Base-by-base conservation (phyloP, 2,113 vertebrate genomes). In the Alosa alosa region DNA sequence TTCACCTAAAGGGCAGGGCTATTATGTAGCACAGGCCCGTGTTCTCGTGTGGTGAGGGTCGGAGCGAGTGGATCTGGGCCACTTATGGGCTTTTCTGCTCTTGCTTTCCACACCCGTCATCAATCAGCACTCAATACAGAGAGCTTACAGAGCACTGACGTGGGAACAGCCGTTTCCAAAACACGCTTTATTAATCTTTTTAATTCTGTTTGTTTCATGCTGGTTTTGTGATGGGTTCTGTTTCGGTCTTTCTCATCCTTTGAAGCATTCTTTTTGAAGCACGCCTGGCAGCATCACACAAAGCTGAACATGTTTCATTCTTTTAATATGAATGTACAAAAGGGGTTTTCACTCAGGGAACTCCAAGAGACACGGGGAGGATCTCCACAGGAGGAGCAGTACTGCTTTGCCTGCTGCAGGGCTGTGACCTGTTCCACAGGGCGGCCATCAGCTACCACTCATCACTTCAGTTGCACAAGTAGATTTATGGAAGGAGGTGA, bases 1-100 rank as follows among this genome's bases (percentile, higher is more conserved):
- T 39, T 75, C 31, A 75, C 68, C n/a, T 25, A 72, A 25, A 75
- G 68, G 68, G 68, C 68, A 75, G 68, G 39, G 68, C 68, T 75
- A 75, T 75, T 36, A 75, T 75, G 68, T 36, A 75, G 68, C 68
- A 39, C 13, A 13, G 68, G 68, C 68, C 68, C 68, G 68, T 4
- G 31, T 44, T 44, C 68, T 39, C 25, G 39, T 75, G 10, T 17
- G 18, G 1, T 9, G 1, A 10, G 11, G 68, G 25, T 36, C 25
- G 36, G 25, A 36, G 25, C 25, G 3, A 39, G 31, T 6, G 8
- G 10, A 72, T 72, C 64, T 31, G 1, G 7, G 9, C 68, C 68
- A 11, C 31, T 75, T 15, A 36, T 39, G 68, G 9, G 9, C 31
- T 75, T 75, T 17, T 39, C 25, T 75, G 31, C 68, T 39, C 60